Conservation (phyloP, 2,888 invertebrate species). For the Pemphredon lugubris region DNA sequence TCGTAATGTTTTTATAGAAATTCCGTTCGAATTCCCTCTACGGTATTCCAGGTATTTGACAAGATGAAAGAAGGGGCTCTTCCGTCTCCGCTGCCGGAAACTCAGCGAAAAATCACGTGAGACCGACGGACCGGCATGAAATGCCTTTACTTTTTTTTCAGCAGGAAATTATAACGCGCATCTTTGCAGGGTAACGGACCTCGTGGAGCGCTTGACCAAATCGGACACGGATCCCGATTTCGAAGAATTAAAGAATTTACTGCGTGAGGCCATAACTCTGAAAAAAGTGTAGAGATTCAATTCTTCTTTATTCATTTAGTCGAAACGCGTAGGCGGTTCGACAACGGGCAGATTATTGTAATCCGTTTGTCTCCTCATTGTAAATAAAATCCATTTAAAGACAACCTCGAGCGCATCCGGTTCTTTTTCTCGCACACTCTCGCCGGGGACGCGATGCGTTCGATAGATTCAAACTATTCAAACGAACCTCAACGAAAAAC, state of each 20-base stretch:
- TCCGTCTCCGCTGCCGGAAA: slow-evolving; percentile 46
- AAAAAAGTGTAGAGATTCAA: neutral
- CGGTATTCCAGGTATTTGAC: slow-evolving; percentile 60
- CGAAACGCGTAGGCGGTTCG: too few relatives aligned
- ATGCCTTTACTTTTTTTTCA: neutral
- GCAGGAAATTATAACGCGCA: neutral
- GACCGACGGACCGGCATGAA: neutral
- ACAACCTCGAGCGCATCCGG: too few relatives aligned
- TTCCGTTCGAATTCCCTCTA: too few relatives aligned
- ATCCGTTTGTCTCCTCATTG: too few relatives aligned
- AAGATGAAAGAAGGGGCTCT: slow-evolving; percentile 49
- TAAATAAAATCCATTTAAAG: too few relatives aligned
- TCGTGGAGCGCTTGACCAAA: slow-evolving; percentile 45
- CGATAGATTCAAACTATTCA: too few relatives aligned
- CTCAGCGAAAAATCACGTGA: slow-evolving; percentile 5
- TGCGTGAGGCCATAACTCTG: slow-evolving; percentile 37
- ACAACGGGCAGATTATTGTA: too few relatives aligned
- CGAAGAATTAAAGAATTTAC: slow-evolving; percentile 55
- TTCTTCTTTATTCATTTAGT: too few relatives aligned
- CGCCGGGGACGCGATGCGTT: too few relatives aligned
- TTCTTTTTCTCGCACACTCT: too few relatives aligned
- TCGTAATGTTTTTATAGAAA: neutral
- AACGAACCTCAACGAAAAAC: too few relatives aligned
- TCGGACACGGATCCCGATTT: slow-evolving; percentile 34
- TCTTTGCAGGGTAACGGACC: slow-evolving; percentile 33